phyloP scores from a whole-genome alignment of 2,888 invertebrate species.

The Chrysolina americana region DNA sequence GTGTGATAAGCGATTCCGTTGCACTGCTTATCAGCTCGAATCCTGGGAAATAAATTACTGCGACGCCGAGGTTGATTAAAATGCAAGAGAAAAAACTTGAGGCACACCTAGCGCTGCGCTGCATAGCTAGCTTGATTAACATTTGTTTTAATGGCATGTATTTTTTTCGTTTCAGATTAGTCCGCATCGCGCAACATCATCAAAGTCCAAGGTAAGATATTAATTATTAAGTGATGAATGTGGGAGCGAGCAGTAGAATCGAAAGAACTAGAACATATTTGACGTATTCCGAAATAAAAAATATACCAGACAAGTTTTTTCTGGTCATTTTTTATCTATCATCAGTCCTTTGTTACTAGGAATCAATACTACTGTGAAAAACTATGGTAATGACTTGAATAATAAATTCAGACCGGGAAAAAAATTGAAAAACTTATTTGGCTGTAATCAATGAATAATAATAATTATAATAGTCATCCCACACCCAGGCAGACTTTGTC shows the following conservation, averaged over 20 bases:
- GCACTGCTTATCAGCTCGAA: conserved; percentile 32
- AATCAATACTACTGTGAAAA: too few relatives aligned
- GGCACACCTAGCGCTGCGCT: conserved; percentile 42
- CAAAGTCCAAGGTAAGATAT: conserved; percentile 20
- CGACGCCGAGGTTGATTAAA: conserved; percentile 42
- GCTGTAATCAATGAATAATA: too few relatives aligned
- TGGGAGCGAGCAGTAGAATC: not conserved
- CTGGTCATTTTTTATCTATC: too few relatives aligned
- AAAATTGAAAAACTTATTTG: too few relatives aligned
- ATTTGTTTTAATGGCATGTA: conserved; percentile 37
- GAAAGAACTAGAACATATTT: not conserved
- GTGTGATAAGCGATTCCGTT: conserved; percentile 47
- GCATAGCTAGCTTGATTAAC: conserved; percentile 40
- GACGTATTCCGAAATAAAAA: too few relatives aligned
- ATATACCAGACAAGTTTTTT: too few relatives aligned
- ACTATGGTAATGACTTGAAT: too few relatives aligned
- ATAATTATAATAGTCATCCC: too few relatives aligned
- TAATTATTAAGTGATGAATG: not conserved
- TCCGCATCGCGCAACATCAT: conserved; percentile 9
- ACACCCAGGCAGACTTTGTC: too few relatives aligned
- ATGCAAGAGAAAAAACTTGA: conserved; percentile 43
- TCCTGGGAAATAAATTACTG: conserved; percentile 44
- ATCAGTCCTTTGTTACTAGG: too few relatives aligned
- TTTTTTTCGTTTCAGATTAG: conserved; percentile 25
- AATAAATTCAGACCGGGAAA: too few relatives aligned